Base-by-base conservation (phyloP, 1,140 invertebrate species). In the Medauroidea extradentata region DNA sequence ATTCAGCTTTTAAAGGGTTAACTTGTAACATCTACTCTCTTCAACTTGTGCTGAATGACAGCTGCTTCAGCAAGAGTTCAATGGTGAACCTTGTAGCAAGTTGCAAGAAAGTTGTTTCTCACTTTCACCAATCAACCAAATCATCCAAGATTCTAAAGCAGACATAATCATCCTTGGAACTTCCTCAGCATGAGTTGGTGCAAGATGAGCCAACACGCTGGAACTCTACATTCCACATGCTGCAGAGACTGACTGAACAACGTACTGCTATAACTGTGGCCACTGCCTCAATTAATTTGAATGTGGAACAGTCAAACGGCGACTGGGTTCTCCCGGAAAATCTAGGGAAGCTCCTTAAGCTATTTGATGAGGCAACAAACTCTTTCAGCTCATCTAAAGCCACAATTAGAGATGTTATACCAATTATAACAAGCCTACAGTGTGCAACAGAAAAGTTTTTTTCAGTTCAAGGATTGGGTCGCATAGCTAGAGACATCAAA, bases 161-260 rank as follows among this genome's bases (percentile, higher is more conserved):
- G 44, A 25, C 44, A 21, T 13, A 46, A 46, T 4, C 13, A 25
- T 46, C 44, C 13, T 25, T 46, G 44, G 44, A 13, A 21, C 44
- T 46, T 19, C 44, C 44, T 46, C 18, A 46, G 13, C 44, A 46
- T 25, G 24, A 25, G n/a, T n/a, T 46, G 44, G n/a, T 46, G 4
- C 44, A 46, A 46, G 44, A 46, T n/a, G 44, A 46, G 13, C 44
- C 44, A 5, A 46, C 44, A n/a, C n/a, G 44, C n/a, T 46, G 44
- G 44, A 46, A 46, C 44, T 21, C 18, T 13, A 46, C 44, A 19
- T 46, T 21, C 24, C 24, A 25, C 44, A 21, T 46, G 24, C 44
- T 46, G 18, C 18, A 21, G 18, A 46, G 44, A 13, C 24, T 46
- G 44, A 7, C 5, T n/a, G 44, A 46, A n/a, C 44, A 46, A 46